phyloP scores from a whole-genome alignment of 2,888 invertebrate species.

The Philereme vetulata region DNA sequence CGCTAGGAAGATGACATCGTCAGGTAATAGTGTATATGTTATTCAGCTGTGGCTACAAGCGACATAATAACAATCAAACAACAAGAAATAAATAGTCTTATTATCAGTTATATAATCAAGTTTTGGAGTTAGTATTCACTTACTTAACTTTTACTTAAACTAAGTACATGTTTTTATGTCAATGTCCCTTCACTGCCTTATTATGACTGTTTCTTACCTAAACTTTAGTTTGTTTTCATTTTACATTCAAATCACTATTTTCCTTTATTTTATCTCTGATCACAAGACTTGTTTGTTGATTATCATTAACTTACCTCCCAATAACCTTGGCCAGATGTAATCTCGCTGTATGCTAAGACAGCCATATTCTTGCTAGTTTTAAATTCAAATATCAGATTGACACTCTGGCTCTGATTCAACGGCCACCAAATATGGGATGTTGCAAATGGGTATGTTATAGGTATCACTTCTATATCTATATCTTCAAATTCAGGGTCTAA shows the following conservation, averaged over 20 bases:
- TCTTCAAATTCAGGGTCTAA: conserved; percentile 93
- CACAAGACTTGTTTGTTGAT: conserved; percentile 31
- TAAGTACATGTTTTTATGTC: conserved; percentile 9
- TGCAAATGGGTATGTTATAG: conserved; percentile 95
- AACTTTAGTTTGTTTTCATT: conserved; percentile 19
- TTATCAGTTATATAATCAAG: not conserved
- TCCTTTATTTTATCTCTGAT: conserved; percentile 34
- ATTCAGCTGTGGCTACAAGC: too few relatives aligned
- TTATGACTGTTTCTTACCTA: conserved; percentile 10
- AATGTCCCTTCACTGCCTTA: conserved; percentile 8
- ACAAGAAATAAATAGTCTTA: not conserved
- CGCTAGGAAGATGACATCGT: too few relatives aligned
- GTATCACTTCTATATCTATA: conserved; percentile 93
- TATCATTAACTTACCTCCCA: conserved; percentile 89
- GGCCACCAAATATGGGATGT: conserved; percentile 96
- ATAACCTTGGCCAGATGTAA: conserved; percentile 89
- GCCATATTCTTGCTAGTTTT: conserved; percentile 93
- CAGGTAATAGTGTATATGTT: too few relatives aligned
- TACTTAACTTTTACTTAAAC: conserved; percentile 16
- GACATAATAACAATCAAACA: not conserved
- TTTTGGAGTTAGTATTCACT: not conserved
- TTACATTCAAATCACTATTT: conserved; percentile 32
- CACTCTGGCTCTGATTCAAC: conserved; percentile 87
- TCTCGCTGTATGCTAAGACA: conserved; percentile 93
- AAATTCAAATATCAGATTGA: conserved; percentile 93